Conservation (phyloP, 2,113 vertebrate genomes). For the Ceratotherium simum region DNA sequence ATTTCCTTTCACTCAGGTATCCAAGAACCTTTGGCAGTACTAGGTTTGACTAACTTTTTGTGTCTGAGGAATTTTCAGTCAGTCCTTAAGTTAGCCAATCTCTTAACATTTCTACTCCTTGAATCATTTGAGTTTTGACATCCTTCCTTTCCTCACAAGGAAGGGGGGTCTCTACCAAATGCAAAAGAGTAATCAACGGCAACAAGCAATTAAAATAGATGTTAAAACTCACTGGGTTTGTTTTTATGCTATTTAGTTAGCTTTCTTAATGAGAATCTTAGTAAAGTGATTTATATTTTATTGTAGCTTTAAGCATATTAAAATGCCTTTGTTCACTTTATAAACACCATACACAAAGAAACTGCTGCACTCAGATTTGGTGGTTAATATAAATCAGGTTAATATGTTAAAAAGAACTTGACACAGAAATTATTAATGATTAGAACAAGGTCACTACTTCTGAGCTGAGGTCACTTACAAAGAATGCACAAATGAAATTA, state of each 20-base stretch:
- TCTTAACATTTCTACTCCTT: background rate
- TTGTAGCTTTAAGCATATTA: slow-evolving; percentile 85
- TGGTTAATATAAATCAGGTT: slow-evolving; percentile 87
- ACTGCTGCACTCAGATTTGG: slow-evolving; percentile 73
- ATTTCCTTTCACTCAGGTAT: background rate
- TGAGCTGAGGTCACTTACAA: slow-evolving; percentile 88
- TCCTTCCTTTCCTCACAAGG: slow-evolving; percentile 21
- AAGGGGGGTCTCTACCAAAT: background rate
- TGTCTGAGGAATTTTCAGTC: slow-evolving; percentile 8
- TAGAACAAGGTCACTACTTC: slow-evolving; percentile 87
- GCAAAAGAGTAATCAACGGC: background rate
- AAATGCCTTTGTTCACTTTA: slow-evolving; percentile 85
- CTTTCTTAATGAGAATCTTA: slow-evolving; percentile 81
- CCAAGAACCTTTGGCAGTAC: background rate
- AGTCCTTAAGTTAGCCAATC: background rate
- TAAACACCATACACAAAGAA: slow-evolving; percentile 76
- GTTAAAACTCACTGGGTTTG: background rate
- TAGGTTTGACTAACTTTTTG: slow-evolving; percentile 1
- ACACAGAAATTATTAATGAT: slow-evolving; percentile 87
- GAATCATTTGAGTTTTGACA: background rate
- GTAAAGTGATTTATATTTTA: slow-evolving; percentile 85
- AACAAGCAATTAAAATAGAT: slow-evolving; percentile 24
- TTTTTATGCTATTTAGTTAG: slow-evolving; percentile 71
- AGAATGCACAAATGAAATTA: slow-evolving; percentile 89
- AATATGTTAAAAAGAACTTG: slow-evolving; percentile 86